These are phyloP conservation scores for silkworm (Bombyx mori) DNA, from an alignment of 1,140 invertebrate species.

Conservation along the genomic window ASM3026992v2 NC_085128.1:9623501-9624000, in stretches of 20 bases:
- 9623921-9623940: conserved; percentile 55
- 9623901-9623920: conserved; percentile 74
- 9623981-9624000: too few species aligned
- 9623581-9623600: conserved; percentile 93
- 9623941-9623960: too few species aligned
- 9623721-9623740: conserved; percentile 94
- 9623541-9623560: conserved; percentile 98
- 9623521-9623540: conserved; percentile 94
- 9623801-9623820: conserved; percentile 90
- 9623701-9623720: conserved; percentile 96
- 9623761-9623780: conserved; percentile 94
- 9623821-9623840: conserved; percentile 95
- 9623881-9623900: conserved; percentile 80
- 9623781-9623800: conserved; percentile 87
- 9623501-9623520: conserved; percentile 96
- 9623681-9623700: conserved; percentile 95
- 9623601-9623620: conserved; percentile 93
- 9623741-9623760: conserved; percentile 95
- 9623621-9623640: conserved; percentile 96
- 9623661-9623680: conserved; percentile 93
- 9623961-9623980: too few species aligned
- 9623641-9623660: conserved; percentile 95
- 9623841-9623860: conserved; percentile 88
- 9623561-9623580: conserved; percentile 93
- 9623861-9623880: conserved; percentile 86